Evolutionary conservation across 2,888 invertebrate genomes (phyloP), one percentile per base, ranked within the genome.

Genomic region (Lasioglossum leucozonium): DNA sequence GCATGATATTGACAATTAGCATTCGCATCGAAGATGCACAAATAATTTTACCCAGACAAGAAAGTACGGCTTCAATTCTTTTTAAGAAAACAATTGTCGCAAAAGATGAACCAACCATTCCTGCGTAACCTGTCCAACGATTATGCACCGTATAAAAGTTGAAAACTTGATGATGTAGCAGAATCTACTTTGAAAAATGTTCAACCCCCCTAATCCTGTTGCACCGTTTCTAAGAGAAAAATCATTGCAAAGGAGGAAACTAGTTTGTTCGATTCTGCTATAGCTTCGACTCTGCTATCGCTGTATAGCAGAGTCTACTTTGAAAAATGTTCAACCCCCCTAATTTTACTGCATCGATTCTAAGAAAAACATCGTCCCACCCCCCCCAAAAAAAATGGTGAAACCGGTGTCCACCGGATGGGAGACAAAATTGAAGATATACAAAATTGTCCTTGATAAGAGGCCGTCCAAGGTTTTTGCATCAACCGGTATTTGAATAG

Each of bases 401-500:
- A 22, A 22, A 22, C 51, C 22, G 3, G 22, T 10, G 10, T 51
- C 22, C 22, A 22, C 22, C 26, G 26, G 13, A 58, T 58, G 26
- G 26, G 26, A 58, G 58, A n/a, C n/a, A n/a, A n/a, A n/a, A n/a
- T n/a, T n/a, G n/a, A n/a, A n/a, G n/a, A n/a, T n/a, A n/a, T n/a
- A n/a, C n/a, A 47, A 47, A 18, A 22, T 37, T 37, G 37, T 37
- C 67, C 37, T 67, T 67, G 67, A 67, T 37, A 10, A 3, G 10
- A n/a, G 22, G 10, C 37, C 34, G 37, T 37, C 67, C 67, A 16
- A 67, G 34, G 37, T 22, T 11, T 40, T 37, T 67, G 67, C 11
- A 11, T 10, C 37, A 67, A 4, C 37, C 67, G n/a, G 11, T 42
- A 80, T 65, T 55, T 51, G 30, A 40, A 76, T 73, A n/a, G 37